These are phyloP conservation scores for Thereva nobilitata DNA, from an alignment of 2,888 invertebrate genomes.

Conservation along the genomic window DNA sequence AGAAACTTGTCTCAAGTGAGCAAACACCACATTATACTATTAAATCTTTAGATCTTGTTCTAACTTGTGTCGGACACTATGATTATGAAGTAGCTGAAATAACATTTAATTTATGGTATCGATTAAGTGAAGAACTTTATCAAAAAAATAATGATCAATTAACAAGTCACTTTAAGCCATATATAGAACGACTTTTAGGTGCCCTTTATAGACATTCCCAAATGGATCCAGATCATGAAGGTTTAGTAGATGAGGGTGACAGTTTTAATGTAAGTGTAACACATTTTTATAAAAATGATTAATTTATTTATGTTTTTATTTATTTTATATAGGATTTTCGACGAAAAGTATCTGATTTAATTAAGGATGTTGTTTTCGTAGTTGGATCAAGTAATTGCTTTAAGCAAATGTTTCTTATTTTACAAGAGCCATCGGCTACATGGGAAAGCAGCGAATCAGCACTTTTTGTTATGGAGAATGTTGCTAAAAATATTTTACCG, in stretches of 20 bases:
- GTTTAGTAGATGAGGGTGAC: constrained; percentile 80
- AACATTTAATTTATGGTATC: constrained; percentile 97
- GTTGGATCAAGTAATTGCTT: constrained; percentile 92
- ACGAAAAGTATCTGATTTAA: constrained; percentile 84
- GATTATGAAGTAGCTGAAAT: constrained; percentile 94
- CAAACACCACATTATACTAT: constrained; percentile 74
- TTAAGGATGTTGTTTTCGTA: constrained; percentile 96
- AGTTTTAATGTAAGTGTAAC: constrained; percentile 70
- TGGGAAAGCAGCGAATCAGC: constrained; percentile 96
- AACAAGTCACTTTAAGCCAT: constrained; percentile 84
- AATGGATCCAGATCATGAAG: constrained; percentile 93
- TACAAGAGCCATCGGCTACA: constrained; percentile 72
- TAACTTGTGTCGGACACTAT: constrained; percentile 93
- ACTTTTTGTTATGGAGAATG: constrained; percentile 91
- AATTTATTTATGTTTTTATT: background rate
- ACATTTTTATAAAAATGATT: background rate
- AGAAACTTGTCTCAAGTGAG: constrained; percentile 74
- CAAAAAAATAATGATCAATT: constrained; percentile 79
- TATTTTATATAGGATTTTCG: constrained; percentile 69
- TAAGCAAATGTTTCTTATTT: constrained; percentile 82
- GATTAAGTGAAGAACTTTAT: constrained; percentile 91
- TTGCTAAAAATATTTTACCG: constrained; percentile 94
- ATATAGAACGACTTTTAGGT: constrained; percentile 86
- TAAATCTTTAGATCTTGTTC: constrained; percentile 82
- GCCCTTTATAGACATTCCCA: constrained; percentile 92